Evolutionary conservation across 2,113 vertebrate species (phyloP), one percentile per base, ranked within the genome.

Genomic region (Atrichornis clamosus): DNA sequence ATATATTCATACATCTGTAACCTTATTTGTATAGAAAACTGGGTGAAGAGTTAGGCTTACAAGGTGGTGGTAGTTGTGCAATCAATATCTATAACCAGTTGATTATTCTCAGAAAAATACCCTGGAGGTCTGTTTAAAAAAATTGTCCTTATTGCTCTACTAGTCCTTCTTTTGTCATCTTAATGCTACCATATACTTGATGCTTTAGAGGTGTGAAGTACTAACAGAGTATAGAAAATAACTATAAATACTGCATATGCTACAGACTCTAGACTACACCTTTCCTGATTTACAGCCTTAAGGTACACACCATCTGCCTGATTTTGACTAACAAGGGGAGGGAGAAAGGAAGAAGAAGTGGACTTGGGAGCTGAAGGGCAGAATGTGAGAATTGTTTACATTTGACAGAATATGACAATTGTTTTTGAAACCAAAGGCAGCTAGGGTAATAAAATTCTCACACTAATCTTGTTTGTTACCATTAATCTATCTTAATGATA

Each of bases 341-440:
- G 16, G 9, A 77, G 42, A 80, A 92, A 70, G 60, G 69, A 84
- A 64, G n/a, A 90, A 75, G 60, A 62, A 62, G 33, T 56, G 50
- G 32, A 56, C 62, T 23, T 77, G 13, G 19, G 26, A 26, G 10
- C 24, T 81, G 53, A 89, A n/a, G 44, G 26, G 46, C 52, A 84
- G 28, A 87, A 30, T 7, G 50, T 28, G 56, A 44, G 17, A 42
- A 52, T 28, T 70, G n/a, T 77, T 96, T 62, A n/a, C n/a, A n/a
- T n/a, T n/a, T n/a, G n/a, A n/a, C 52, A 84, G 28, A 87, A 30
- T 7, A 55, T 28, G 56, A 44, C 20, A 42, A 52, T 28, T 70
- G n/a, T 77, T 96, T 94, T 87, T 79, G 84, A 89, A 95, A 87
- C 28, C 33, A 35, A 92, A 91, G n/a, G 19, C 15, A 67, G 47